Evolutionary conservation across 2,888 invertebrate species (phyloP), one percentile per base, ranked within the genome.

Genomic region (Leucoptera coffeella): DNA sequence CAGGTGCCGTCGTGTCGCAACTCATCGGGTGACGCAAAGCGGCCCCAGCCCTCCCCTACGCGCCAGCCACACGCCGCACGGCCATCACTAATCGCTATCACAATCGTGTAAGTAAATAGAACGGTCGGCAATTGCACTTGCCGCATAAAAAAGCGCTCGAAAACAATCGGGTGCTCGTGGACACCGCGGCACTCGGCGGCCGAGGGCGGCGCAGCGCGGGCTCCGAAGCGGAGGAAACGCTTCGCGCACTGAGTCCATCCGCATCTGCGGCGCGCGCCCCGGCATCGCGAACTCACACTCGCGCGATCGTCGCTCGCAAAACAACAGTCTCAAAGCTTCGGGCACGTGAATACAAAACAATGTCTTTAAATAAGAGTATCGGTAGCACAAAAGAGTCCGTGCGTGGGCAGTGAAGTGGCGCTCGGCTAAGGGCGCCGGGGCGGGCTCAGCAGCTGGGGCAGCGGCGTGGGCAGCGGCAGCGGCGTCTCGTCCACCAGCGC

Each of bases 371-470:
- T 54, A 51, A 51, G 47, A 46, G n/a, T n/a, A n/a, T n/a, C n/a
- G 21, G 21, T 11, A 11, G 11, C 21, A 6, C 11, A 11, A 11
- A 9, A 8, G 6, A 11, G 21, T 11, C n/a, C 7, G 7, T 9
- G 21, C 21, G 21, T 21, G 21, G 21, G 21, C 21, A 11, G 21
- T 4, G n/a, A 12, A 13, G 27, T 10, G 20, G 21, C 26, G 26
- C 29, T 22, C 29, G 26, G 22, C 31, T 60, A 60, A 45, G 64
- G 59, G 50, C 62, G 62, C 50, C 57, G 48, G 43, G 67, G 64
- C 50, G 67, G 60, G 61, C 62, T 61, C 52, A 65, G 50, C 48
- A 62, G 62, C 60, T 61, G 61, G 55, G 64, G 64, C 55, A 61
- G 62, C 62, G 62, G 59, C 47, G 60, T 60, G 59, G 53, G 32